These are phyloP conservation scores for Coleophora flavipennella DNA, from an alignment of 2,888 invertebrate species.

Conservation along the genomic window DNA sequence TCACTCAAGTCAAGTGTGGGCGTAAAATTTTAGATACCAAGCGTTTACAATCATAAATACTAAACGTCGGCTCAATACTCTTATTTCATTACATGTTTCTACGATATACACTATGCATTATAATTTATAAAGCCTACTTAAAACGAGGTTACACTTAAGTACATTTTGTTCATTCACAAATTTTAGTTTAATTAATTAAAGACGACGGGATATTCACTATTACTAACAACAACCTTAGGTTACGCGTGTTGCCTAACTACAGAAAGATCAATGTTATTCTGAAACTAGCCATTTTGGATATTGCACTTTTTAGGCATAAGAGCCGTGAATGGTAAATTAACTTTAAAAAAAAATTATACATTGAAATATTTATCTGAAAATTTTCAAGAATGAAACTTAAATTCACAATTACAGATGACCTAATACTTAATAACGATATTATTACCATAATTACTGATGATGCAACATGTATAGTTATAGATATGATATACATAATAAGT, in stretches of 20 bases:
- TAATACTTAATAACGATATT: conserved; percentile 48
- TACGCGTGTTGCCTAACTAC: conserved; percentile 38
- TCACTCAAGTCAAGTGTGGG: neutral
- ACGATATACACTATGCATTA: conserved; percentile 66
- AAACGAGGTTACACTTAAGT: conserved; percentile 65
- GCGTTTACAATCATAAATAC: conserved; percentile 57
- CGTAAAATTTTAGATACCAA: conserved; percentile 31
- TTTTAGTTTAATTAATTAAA: conserved; percentile 46
- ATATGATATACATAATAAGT: conserved; percentile 27
- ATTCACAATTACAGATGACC: conserved; percentile 39
- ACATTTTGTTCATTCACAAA: conserved; percentile 66
- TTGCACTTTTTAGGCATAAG: conserved; percentile 35
- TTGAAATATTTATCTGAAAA: neutral
- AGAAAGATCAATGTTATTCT: too few species aligned
- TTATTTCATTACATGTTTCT: conserved; percentile 53
- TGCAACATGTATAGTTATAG: conserved; percentile 30
- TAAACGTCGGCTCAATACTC: conserved; percentile 51
- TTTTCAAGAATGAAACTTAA: conserved; percentile 4
- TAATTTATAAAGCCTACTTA: conserved; percentile 72
- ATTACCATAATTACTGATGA: conserved; percentile 37
- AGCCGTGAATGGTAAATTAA: conserved; percentile 12
- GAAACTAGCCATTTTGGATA: conserved; percentile 14
- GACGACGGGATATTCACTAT: conserved; percentile 55
- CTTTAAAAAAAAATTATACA: too few species aligned
- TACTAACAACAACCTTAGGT: conserved; percentile 63